Percentiles rank a stretch among this genome's conserved stretches.
Conservation (phyloP, 2,113 vertebrate species). For the Genyomyrus donnyi region DNA sequence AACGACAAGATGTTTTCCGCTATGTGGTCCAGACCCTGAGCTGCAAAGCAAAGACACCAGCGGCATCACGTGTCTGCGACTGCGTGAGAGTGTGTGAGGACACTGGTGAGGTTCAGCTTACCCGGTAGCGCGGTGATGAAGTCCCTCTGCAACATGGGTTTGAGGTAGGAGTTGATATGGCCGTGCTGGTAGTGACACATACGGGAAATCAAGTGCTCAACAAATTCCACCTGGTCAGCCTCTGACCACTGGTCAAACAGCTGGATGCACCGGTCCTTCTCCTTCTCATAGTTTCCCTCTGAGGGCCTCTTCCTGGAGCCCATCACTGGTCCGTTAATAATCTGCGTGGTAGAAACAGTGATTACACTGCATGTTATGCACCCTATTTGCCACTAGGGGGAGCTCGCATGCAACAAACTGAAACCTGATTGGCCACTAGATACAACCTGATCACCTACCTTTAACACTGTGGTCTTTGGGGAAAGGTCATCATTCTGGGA, state of each 20-base stretch:
- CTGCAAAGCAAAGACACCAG: constrained; percentile 43
- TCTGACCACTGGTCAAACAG: constrained; percentile 99
- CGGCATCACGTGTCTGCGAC: neutral
- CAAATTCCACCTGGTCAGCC: constrained; percentile 96
- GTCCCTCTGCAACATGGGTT: constrained; percentile 98
- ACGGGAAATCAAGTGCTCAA: constrained; percentile 96
- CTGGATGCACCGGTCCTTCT: constrained; percentile 95
- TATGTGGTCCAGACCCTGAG: constrained; percentile 98
- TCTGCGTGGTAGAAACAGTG: constrained; percentile 49
- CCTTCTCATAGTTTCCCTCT: constrained; percentile 90
- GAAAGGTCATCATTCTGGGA: constrained; percentile 82
- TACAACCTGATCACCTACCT: constrained; percentile 53
- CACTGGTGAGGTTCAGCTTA: constrained; percentile 36
- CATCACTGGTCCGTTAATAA: constrained; percentile 87
- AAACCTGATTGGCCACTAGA: neutral
- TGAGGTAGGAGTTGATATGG: constrained; percentile 99
- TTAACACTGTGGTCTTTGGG: constrained; percentile 78
- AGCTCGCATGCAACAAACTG: neutral
- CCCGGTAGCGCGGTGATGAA: constrained; percentile 97
- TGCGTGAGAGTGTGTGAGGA: neutral
- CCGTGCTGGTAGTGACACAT: constrained; percentile 99
- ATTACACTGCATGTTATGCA: neutral
- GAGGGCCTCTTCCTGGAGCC: constrained; percentile 90
- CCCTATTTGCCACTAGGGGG: neutral
- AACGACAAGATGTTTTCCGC: constrained; percentile 98